Evolutionary conservation across 2,888 invertebrate species (phyloP).

Genomic region (Aphidoletes aphidimyza): DNA sequence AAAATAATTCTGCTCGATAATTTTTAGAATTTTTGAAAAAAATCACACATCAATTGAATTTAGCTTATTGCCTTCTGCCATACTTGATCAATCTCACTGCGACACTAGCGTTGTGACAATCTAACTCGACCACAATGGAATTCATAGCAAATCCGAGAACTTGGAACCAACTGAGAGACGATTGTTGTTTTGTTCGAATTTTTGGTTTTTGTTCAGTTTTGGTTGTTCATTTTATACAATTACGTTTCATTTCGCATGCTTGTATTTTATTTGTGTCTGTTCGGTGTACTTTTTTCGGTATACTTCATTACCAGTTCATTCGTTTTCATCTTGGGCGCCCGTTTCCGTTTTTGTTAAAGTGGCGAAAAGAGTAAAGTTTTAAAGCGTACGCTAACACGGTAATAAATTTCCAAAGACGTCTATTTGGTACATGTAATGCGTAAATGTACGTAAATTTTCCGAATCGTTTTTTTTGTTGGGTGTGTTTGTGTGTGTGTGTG

Average conservation of each 20-base stretch:
- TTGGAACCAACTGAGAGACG: too few species aligned
- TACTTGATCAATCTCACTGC: too few species aligned
- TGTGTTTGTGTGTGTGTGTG: not conserved
- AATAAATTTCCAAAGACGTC: constrained; percentile 27
- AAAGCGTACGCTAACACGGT: constrained; percentile 26
- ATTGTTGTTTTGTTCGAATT: too few species aligned
- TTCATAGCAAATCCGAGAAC: too few species aligned
- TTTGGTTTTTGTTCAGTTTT: not conserved
- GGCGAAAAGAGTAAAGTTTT: constrained; percentile 14
- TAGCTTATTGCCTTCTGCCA: too few species aligned
- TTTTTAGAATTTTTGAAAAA: too few species aligned
- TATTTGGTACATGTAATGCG: constrained; percentile 9
- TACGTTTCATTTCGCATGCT: not conserved
- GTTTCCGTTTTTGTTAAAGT: not conserved
- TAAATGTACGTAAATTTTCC: not conserved
- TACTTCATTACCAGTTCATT: constrained; percentile 47
- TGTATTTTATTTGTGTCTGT: not conserved
- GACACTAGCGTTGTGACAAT: too few species aligned
- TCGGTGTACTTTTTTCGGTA: not conserved
- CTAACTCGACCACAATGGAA: too few species aligned
- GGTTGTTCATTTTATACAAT: not conserved
- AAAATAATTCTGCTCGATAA: too few species aligned
- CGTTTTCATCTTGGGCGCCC: constrained; percentile 1
- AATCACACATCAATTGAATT: too few species aligned
- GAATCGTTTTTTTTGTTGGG: not conserved